Base-by-base conservation (phyloP, 2,797 vertebrate genomes). In the Myripristis jacobus region DNA sequence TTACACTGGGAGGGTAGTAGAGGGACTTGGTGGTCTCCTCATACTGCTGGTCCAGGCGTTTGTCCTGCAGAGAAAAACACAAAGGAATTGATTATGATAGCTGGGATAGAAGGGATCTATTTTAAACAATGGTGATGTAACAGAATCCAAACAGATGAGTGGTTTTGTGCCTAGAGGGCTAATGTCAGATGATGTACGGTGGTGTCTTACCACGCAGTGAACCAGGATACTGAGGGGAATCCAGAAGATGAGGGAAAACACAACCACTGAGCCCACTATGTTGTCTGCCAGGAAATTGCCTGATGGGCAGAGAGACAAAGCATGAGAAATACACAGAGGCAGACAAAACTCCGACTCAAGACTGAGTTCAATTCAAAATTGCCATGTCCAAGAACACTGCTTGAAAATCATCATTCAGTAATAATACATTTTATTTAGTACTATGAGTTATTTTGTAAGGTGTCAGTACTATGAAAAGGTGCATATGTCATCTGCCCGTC, bases 251-350 rank as follows among this genome's bases (percentile, higher is more conserved):
- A 99, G 91, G 44, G 98, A 99, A 92, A 99, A 99, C 60, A 99
- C 97, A 52, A 99, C 93, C 21, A 99, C 98, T 0, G 98, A 99
- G n/a, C 97, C 98, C 38, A 99, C 98, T 3, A 99, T 99, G 88
- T 99, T 99, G 81, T 99, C 98, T 0, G 97, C 97, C 60, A 99
- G 89, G 86, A 99, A 99, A 90, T 98, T 99, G 31, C 98, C 98
- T 99, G 90, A 56, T 55, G 60, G 13, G 59, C 11, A 56, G 58
- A 6, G 57, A 31, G 61, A 12, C 13, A n/a, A 6, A 38, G 24
- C 56, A 7, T 41, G 9, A 43, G 7, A 7, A 16, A 50, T 3
- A 59, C 15, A 56, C 47, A 8, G 22, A 64, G 62, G 27, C 1
- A 44, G 47, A 41, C 36, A 38, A 38, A 12, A 18, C 15, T 25